Conservation (phyloP, 1,140 invertebrate species). For the Atopsyche davidsoni region DNA sequence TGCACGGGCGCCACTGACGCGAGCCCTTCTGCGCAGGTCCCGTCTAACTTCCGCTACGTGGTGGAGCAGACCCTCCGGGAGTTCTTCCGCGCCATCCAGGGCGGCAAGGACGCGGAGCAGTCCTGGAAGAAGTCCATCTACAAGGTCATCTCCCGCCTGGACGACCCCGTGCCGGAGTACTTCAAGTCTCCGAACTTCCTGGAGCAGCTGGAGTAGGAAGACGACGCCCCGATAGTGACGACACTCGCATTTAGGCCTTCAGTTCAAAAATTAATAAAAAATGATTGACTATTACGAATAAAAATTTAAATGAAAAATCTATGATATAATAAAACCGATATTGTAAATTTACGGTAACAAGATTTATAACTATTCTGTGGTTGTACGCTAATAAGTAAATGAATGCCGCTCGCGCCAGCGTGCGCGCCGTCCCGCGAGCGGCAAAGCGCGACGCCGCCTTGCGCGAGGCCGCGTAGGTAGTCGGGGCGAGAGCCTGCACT, state of each 20-base stretch:
- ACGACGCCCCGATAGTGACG: conserved; percentile 38
- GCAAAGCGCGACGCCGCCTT: conserved; percentile 12
- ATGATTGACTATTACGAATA: conserved; percentile 30
- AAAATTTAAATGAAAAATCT: conserved; percentile 31
- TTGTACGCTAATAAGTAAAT: conserved; percentile 30
- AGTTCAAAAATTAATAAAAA: conserved; percentile 51
- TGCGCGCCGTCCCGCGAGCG: conserved; percentile 13
- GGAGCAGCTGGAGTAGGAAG: conserved; percentile 88
- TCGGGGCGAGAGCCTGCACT: conserved; percentile 8
- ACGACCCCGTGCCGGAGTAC: conserved; percentile 97
- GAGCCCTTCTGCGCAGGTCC: conserved; percentile 74
- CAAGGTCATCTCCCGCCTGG: conserved; percentile 97
- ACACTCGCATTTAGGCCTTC: conserved; percentile 55
- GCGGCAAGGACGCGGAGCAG: conserved; percentile 93
- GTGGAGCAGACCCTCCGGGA: conserved; percentile 95
- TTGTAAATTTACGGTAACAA: conserved; percentile 31
- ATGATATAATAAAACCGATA: conserved; percentile 32
- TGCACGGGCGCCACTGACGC: no score
- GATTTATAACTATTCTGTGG: conserved; percentile 31
- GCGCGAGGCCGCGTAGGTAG: no score
- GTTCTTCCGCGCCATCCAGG: conserved; percentile 96
- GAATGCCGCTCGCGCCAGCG: no score
- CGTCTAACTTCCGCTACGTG: conserved; percentile 91
- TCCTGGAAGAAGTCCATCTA: conserved; percentile 99
- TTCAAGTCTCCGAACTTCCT: conserved; percentile 99